Percentiles rank a stretch among this genome's conserved stretches.
phyloP scores from a whole-genome alignment of 2,113 vertebrate species.

The Atherinomorus stipes region DNA sequence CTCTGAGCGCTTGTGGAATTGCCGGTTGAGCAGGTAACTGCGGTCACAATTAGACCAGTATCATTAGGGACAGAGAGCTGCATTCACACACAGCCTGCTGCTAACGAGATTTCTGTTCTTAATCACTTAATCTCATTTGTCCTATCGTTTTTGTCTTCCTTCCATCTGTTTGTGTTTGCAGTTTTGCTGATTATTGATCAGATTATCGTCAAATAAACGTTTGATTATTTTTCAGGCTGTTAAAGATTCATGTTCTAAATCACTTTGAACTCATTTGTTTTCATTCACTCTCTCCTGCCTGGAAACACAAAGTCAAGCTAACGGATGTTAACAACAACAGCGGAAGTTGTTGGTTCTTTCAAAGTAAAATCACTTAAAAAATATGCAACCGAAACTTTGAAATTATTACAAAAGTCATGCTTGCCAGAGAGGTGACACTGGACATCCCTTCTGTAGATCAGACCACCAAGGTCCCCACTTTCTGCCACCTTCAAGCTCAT shows the following conservation, averaged over 20 bases:
- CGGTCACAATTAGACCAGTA: background rate
- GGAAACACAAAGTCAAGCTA: background rate
- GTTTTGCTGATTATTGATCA: slow-evolving; percentile 11
- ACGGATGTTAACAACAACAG: background rate
- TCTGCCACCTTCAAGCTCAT: no score
- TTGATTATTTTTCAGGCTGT: background rate
- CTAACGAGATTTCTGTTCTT: slow-evolving; percentile 52
- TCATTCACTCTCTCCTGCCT: background rate
- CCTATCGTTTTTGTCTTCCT: slow-evolving; percentile 37
- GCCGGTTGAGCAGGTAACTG: slow-evolving; percentile 33
- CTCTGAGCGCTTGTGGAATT: background rate
- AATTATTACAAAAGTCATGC: no score
- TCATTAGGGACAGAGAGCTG: background rate
- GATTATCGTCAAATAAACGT: slow-evolving; percentile 1
- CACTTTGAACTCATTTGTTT: background rate
- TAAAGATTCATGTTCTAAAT: background rate
- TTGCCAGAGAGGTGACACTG: no score
- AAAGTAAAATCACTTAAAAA: slow-evolving; percentile 6
- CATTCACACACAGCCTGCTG: slow-evolving; percentile 23
- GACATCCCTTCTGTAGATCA: no score
- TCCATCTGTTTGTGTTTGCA: slow-evolving; percentile 2
- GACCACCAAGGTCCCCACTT: no score
- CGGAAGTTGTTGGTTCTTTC: slow-evolving; percentile 12
- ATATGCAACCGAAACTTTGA: background rate
- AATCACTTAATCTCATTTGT: slow-evolving; percentile 68